phyloP scores from a whole-genome alignment of 2,113 vertebrate genomes.

The Ramphastos sulfuratus region DNA sequence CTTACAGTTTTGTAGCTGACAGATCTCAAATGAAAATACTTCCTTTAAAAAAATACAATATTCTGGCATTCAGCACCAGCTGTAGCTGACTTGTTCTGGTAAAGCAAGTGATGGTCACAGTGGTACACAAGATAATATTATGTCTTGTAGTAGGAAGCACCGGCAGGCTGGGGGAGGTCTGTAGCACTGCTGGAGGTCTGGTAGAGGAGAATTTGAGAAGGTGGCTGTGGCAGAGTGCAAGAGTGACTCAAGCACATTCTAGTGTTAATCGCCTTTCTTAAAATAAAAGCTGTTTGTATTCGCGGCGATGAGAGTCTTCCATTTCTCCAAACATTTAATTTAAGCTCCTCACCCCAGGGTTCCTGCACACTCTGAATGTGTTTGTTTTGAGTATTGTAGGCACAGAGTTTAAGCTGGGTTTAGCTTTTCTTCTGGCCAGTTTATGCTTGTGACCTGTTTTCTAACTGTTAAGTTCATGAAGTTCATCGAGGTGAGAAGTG shows the following conservation, averaged over 20 bases:
- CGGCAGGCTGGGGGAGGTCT: neutral
- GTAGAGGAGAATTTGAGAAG: constrained; percentile 10
- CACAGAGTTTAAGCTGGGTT: neutral
- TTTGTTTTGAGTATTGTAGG: neutral
- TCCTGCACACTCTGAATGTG: neutral
- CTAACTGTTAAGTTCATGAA: neutral
- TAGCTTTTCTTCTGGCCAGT: neutral
- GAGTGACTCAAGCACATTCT: constrained; percentile 44
- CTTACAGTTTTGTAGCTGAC: neutral
- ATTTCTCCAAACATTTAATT: constrained; percentile 52
- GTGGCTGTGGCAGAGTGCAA: neutral
- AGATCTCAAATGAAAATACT: neutral
- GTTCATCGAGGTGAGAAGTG: neutral
- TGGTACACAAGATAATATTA: neutral
- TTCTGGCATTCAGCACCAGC: neutral
- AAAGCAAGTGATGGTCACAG: neutral
- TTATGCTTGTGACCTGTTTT: neutral
- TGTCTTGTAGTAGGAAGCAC: accelerated
- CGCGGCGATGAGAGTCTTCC: constrained; percentile 7
- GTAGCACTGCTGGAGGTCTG: accelerated
- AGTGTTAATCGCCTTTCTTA: constrained; percentile 43
- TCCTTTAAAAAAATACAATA: neutral
- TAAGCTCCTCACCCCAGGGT: constrained; percentile 46
- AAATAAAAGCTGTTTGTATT: constrained; percentile 58
- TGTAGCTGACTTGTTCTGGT: neutral